A percentile compares a stretch with the other conserved stretches of the same genome.
These are phyloP conservation scores for Melanargia galathea DNA, from an alignment of 2,888 invertebrate species.

Conservation along the genomic window DNA sequence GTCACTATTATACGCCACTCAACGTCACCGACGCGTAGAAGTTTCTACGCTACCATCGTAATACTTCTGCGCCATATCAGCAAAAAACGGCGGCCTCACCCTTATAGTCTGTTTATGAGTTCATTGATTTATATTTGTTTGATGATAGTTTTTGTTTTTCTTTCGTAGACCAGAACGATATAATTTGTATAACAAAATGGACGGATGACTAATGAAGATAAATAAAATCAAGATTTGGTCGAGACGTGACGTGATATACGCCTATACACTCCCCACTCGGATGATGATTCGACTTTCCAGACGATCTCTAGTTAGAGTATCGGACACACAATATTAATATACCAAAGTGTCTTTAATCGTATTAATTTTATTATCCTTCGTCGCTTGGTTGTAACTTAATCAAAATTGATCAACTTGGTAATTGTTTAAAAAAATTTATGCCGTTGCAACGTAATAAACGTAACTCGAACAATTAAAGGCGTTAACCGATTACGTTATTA, in stretches of 20 bases:
- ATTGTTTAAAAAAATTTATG: neutral
- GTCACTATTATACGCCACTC: too few species aligned
- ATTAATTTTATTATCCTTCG: too few species aligned
- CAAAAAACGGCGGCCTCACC: too few species aligned
- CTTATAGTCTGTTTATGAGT: neutral
- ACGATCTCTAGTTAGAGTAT: neutral
- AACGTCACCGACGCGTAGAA: too few species aligned
- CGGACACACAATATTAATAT: neutral
- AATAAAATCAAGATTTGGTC: slow-evolving; percentile 2
- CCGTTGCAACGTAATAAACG: too few species aligned
- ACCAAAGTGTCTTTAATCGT: neutral
- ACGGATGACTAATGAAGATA: slow-evolving; percentile 2
- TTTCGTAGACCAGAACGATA: neutral
- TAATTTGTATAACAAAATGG: neutral
- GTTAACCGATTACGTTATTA: neutral
- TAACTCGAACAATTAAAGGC: too few species aligned
- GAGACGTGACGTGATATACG: slow-evolving; percentile 8
- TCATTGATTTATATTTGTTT: neutral
- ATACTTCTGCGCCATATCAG: too few species aligned
- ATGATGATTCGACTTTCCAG: neutral
- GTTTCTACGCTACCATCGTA: too few species aligned
- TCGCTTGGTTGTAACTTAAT: neutral
- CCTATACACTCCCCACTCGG: neutral
- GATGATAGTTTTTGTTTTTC: neutral
- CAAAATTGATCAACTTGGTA: neutral